These are phyloP conservation scores for Champsocephalus gunnari DNA, from an alignment of 2,797 vertebrate genomes.

Conservation along the genomic window DNA sequence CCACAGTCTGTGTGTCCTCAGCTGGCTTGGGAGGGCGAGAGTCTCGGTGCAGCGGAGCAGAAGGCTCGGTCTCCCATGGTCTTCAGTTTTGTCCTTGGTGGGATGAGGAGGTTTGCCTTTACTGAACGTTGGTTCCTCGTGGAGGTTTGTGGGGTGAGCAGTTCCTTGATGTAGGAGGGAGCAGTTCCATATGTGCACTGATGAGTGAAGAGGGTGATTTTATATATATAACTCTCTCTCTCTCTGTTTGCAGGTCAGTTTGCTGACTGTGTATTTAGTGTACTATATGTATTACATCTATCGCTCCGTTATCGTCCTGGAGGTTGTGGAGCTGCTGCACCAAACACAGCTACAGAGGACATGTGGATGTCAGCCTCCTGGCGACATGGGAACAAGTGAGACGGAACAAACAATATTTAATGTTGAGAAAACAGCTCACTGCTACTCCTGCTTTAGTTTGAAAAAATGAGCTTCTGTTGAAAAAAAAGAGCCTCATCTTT, in stretches of 20 bases:
- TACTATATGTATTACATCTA: conserved; percentile 67
- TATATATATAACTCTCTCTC: not conserved
- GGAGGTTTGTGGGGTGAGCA: too few relatives aligned
- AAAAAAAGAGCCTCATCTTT: not conserved
- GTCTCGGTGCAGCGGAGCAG: too few relatives aligned
- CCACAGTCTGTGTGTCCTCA: too few relatives aligned
- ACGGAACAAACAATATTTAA: conserved; percentile 26
- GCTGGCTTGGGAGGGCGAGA: too few relatives aligned
- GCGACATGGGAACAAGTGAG: conserved; percentile 83
- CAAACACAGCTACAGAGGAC: conserved; percentile 60
- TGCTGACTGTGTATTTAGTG: conserved; percentile 61
- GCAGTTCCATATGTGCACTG: too few relatives aligned
- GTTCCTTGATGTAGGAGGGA: too few relatives aligned
- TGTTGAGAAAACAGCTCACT: conserved; percentile 1
- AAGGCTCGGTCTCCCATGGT: too few relatives aligned
- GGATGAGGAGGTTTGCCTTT: too few relatives aligned
- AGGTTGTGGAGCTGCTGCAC: conserved; percentile 75
- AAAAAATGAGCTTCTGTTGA: not conserved
- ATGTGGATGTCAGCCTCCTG: conserved; percentile 75
- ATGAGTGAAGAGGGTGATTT: too few relatives aligned
- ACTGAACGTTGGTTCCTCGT: too few relatives aligned
- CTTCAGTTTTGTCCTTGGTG: too few relatives aligned
- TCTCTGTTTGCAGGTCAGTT: conserved; percentile 66
- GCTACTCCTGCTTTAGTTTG: not conserved
- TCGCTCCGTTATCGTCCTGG: conserved; percentile 64